Evolutionary conservation across 2,113 vertebrate species (phyloP), one percentile per base, ranked within the genome.

Genomic region (Chelonoidis abingdonii): DNA sequence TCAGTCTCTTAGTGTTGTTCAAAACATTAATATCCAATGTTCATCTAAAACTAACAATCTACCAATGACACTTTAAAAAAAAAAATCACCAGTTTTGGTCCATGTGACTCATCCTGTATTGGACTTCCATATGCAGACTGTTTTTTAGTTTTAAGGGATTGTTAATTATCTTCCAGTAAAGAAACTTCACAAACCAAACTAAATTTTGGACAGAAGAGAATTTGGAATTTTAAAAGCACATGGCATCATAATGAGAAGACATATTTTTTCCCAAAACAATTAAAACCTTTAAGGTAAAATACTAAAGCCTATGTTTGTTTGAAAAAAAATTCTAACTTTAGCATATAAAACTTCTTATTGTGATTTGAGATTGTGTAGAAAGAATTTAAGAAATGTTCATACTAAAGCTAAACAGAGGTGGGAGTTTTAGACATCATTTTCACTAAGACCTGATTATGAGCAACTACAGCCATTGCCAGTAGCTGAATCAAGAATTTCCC

Each of bases 231-330:
- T 62, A 62, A 62, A 62, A 62, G 59, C 29, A 35, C 31, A 62
- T 62, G 27, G 29, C 59, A 14, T 62, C 12, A 4, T 69, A 41
- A 76, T 52, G 8, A 69, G 4, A 53, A 41, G 84, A 88, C 84
- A 44, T 35, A 0, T 21, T 27, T 25, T 0, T 49, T 83, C 62
- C 0, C 6, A 5, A 3, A 22, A 2, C 83, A 14, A 9, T 3
- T 59, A 62, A 62, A 13, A 16, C 27, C 12, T 59, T 35, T 31
- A 62, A 31, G 11, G 59, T 62, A 87, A 35, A 17, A 38, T 90
- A 25, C 62, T 84, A 81, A 35, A 78, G 2, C 12, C 25, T 49
- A 49, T 87, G 10, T 1, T 3, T n/a, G 1, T 5, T 17, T 27
- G 12, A 49, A 1, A 13, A 29, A 54, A 59, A 80, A 49, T 13